Base-by-base conservation (phyloP, 2,113 vertebrate genomes). In the Hystrix cristata region DNA sequence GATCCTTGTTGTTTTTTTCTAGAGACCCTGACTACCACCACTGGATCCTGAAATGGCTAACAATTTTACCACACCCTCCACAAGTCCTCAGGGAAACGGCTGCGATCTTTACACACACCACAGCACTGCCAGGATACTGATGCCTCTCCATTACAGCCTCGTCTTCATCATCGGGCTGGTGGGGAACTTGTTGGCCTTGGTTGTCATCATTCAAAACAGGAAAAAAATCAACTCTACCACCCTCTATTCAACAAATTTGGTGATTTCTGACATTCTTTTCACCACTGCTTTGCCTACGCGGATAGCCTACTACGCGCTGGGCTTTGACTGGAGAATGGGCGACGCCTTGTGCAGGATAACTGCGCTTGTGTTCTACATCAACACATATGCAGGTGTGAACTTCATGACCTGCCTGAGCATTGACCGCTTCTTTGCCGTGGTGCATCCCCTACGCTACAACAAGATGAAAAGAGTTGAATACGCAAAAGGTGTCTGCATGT, bases 191-290 rank as follows among this genome's bases (percentile, higher is more conserved):
- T 96, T 99, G 46, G 99, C 99, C 65, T 98, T 99, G 85, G 97
- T 99, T 0, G 99, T 99, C 96, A 99, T 99, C 88, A 97, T 99
- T 29, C 99, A 99, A 95, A 99, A 99, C 97, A 96, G 99, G 74
- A 99, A 99, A 97, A 99, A 99, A 98, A 99, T 99, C 2, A 99
- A 99, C 98, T 99, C 99, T 69, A 99, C 99, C 31, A 99, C 99
- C 3, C 98, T 99, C 51, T 99, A 99, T 53, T 99, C 99, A 18
- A 99, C 99, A 85, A 99, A 99, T 43, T 98, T 99, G 2, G 99
- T 99, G 81, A 95, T 99, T n/a, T 99, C 99, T 0, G 99, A 99
- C 59, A 99, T 99, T 97, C 99, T 99, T 59, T 99, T 99, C 96
- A 99, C 99, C 2, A 98, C 99, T 0, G 98, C 99, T 23, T 96